Evolutionary conservation across 2,113 vertebrate species (phyloP).

Genomic region (Melanostigma gelatinosum): DNA sequence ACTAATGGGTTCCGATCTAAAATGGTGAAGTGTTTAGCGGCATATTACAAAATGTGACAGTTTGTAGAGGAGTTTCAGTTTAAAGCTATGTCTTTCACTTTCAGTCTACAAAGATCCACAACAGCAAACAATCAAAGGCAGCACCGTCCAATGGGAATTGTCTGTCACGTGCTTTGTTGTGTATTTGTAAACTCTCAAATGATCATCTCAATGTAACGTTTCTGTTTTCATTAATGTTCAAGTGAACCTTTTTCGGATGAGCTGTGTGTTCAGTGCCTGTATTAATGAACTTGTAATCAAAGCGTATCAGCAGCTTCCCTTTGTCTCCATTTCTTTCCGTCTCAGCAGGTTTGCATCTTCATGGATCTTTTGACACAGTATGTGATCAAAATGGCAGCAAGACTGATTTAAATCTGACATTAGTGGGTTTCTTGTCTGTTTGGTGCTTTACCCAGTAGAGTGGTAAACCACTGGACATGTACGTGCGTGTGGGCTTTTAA

Average conservation of each 20-base stretch:
- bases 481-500: not conserved
- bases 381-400: not conserved
- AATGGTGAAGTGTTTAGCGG: not conserved
- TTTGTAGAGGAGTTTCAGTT: not conserved
- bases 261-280: conserved; percentile 8
- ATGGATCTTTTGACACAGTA: not conserved
- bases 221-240: not conserved
- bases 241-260: conserved; percentile 4
- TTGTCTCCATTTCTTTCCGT: not conserved
- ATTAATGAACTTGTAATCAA: conserved; percentile 36
- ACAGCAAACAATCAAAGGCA: not conserved
- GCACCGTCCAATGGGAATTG: not conserved
- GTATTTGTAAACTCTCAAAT: not conserved
- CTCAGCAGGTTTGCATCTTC: not conserved
- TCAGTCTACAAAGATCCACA: not conserved
- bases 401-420: not conserved
- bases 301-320: conserved; percentile 3
- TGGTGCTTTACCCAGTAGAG: not conserved
- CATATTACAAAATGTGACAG: not conserved
- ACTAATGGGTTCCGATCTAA: not conserved
- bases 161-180: not conserved
- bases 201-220: conserved; percentile 19
- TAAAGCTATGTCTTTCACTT: not conserved
- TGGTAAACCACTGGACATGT: not conserved
- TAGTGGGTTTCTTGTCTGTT: not conserved